Base-by-base conservation (phyloP, 2,888 invertebrate species). In the Pyrocoelia pectoralis region DNA sequence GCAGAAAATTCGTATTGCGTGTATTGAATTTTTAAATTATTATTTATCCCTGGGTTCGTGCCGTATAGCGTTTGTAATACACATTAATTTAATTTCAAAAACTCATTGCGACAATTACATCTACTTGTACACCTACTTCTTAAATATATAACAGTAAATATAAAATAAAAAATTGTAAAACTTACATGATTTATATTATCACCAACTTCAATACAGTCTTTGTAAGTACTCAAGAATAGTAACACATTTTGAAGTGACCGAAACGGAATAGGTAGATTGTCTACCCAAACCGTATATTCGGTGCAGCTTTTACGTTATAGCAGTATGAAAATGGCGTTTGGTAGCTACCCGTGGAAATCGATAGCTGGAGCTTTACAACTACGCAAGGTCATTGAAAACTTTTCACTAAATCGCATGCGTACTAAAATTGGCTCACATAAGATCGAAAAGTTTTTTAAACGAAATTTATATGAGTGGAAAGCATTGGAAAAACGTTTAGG, bases 271-370 rank as follows among this genome's bases (percentile, higher is more conserved):
- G 58, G 61, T 59, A 61, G 66, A 66, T 24, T 17, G 8, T 57
- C 64, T 65, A 67, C 67, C 61, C 58, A 58, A 65, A 65, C 65
- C 67, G 65, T 54, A 41, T 62, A 18, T 17, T 63, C 56, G 59
- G 66, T 66, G 66, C 53, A 60, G 69, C 65, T 70, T 66, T 67
- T 61, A 64, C 65, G 66, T 65, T 67, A 67, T 63, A 54, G 61
- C 63, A 64, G 65, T 52, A 58, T 64, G 70, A 73, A 73, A 69
- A 80, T 80, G 80, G 80, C 78, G 73, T 74, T 73, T 76, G 76
- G 72, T 74, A 75, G 78, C 77, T 77, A 76, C 79, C 78, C 73
- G 72, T 71, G 71, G 73, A 73, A 78, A 80, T 80, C 80, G 79
- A 80, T 80, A 78, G 65, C 60, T 56, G 65, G 68, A 71, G 66